Percentiles rank a stretch among this genome's conserved stretches.
Evolutionary conservation across 2,113 vertebrate species (phyloP).

Genomic region (Eretmochelys imbricata): DNA sequence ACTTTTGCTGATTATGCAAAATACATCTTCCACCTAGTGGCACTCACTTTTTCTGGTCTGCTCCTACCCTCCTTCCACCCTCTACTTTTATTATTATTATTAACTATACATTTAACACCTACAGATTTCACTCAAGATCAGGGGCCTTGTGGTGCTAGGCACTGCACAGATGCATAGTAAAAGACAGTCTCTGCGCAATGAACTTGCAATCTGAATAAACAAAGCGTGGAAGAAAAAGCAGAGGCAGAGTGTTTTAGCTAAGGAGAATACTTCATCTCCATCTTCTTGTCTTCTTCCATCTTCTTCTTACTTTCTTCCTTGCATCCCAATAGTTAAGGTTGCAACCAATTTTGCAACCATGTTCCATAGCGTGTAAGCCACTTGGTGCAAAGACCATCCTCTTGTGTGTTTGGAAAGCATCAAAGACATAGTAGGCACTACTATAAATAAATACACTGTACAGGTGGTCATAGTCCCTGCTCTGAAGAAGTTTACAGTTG

Average conservation of each 20-base stretch:
- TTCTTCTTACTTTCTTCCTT: background rate
- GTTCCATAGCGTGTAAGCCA: background rate
- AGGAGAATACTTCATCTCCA: background rate
- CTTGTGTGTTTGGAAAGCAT: background rate
- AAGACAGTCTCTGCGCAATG: background rate
- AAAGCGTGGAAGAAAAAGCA: background rate
- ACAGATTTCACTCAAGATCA: background rate
- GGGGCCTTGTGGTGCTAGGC: background rate
- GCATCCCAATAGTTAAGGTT: background rate
- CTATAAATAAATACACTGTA: no score
- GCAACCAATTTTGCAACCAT: accelerated
- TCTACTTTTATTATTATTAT: background rate
- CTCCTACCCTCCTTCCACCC: background rate
- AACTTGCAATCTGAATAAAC: background rate
- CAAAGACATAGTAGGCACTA: background rate
- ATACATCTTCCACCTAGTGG: background rate
- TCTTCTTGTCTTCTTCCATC: accelerated
- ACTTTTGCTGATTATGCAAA: background rate
- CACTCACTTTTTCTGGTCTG: background rate
- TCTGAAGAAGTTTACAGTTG: background rate
- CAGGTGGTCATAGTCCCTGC: background rate
- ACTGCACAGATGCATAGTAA: background rate
- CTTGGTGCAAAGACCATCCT: accelerated
- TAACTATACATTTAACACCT: background rate
- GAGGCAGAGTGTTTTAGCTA: background rate